A percentile compares a stretch with the other conserved stretches of the same genome.
Conservation (phyloP, 1,140 invertebrate genomes). For the Wasmannia auropunctata region DNA sequence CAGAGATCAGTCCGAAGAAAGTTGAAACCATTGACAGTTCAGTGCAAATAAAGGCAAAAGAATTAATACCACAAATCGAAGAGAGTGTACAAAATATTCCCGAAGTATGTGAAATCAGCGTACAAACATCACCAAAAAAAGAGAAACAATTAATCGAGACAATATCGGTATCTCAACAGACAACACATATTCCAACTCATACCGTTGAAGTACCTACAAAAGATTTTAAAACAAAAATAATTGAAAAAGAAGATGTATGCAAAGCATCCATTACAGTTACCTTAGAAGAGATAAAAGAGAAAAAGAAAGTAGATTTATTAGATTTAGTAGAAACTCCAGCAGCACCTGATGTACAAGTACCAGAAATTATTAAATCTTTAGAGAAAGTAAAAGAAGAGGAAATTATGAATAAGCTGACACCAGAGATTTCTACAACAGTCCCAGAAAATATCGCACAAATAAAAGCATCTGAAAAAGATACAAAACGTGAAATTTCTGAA, state of each 20-base stretch:
- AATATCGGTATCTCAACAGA: conserved; percentile 47
- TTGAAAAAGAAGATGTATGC: neutral
- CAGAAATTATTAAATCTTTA: conserved; percentile 31
- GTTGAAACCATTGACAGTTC: conserved; percentile 69
- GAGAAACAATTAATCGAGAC: conserved; percentile 16
- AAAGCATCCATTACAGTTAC: neutral
- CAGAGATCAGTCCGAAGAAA: conserved; percentile 37
- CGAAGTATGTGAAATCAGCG: conserved; percentile 70
- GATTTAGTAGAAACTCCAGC: conserved; percentile 62
- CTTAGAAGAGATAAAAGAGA: neutral
- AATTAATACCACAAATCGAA: conserved; percentile 73
- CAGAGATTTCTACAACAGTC: neutral
- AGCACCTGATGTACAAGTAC: conserved; percentile 74
- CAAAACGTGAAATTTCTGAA: neutral
- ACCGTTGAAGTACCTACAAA: conserved; percentile 44
- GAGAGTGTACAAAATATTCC: conserved; percentile 74
- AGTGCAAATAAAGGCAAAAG: conserved; percentile 75
- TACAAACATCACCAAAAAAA: conserved; percentile 68
- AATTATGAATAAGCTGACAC: neutral
- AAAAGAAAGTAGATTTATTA: neutral
- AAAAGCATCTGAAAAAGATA: neutral
- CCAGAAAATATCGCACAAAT: neutral
- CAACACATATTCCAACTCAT: conserved; percentile 21
- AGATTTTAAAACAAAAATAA: conserved; percentile 8
- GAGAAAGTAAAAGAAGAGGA: neutral